phyloP scores from a whole-genome alignment of 2,113 vertebrate species.

The Mirza zaza region DNA sequence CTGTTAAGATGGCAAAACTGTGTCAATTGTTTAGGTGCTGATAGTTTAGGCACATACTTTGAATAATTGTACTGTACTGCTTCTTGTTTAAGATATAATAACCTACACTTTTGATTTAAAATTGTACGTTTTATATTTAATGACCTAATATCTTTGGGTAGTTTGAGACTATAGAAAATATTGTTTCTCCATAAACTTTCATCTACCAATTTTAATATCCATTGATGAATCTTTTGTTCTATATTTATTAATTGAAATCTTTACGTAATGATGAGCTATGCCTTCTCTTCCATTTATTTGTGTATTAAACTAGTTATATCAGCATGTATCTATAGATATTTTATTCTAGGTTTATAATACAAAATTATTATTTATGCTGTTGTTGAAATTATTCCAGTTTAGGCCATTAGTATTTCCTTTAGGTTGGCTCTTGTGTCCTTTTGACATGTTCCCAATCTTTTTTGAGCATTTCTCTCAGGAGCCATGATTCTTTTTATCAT shows the following conservation, averaged over 20 bases:
- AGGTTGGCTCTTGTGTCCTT: neutral
- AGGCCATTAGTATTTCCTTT: neutral
- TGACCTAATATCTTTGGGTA: neutral
- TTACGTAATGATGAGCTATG: neutral
- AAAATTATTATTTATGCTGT: neutral
- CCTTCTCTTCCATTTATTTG: neutral
- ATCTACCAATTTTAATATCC: neutral
- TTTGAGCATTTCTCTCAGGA: neutral
- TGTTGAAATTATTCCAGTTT: neutral
- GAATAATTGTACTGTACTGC: too few relatives aligned
- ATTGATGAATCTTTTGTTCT: neutral
- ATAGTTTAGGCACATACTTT: too few relatives aligned
- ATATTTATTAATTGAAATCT: neutral
- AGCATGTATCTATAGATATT: neutral
- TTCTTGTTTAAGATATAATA: too few relatives aligned
- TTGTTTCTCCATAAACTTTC: neutral
- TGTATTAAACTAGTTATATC: neutral
- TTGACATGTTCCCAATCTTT: neutral
- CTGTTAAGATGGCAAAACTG: too few relatives aligned
- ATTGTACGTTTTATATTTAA: too few relatives aligned
- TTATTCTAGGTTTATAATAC: neutral
- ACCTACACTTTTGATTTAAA: too few relatives aligned
- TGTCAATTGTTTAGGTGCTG: too few relatives aligned
- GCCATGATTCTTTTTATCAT: neutral
- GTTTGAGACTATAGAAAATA: neutral